A percentile compares a stretch with the other conserved stretches of the same genome.
phyloP scores from a whole-genome alignment of 1,140 invertebrate genomes.

The Philopotamus ludificatus region DNA sequence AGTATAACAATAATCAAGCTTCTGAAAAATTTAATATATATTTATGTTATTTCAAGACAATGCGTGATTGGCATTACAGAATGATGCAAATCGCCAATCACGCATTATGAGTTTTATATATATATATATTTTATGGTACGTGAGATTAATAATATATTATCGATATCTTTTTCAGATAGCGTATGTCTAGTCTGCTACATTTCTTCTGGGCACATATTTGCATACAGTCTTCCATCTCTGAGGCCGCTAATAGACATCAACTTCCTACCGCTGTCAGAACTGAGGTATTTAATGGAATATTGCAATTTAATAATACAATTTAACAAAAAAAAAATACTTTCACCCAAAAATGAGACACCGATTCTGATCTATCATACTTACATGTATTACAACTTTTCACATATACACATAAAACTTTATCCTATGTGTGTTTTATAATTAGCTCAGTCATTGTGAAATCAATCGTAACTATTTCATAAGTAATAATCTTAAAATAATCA shows the following conservation, averaged over 20 bases:
- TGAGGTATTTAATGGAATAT: conserved; percentile 67
- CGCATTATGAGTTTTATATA: too few species aligned
- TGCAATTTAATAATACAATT: background rate
- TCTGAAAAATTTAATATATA: too few species aligned
- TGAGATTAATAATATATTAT: too few species aligned
- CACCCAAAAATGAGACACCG: too few species aligned
- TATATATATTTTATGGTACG: too few species aligned
- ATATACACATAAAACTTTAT: too few species aligned
- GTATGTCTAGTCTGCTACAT: conserved; percentile 92
- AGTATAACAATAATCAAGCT: too few species aligned
- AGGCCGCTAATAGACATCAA: conserved; percentile 88
- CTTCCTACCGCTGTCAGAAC: conserved; percentile 88
- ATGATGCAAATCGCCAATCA: too few species aligned
- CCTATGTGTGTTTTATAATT: too few species aligned
- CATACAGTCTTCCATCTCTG: conserved; percentile 91
- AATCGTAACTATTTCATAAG: background rate
- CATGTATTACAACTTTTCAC: background rate
- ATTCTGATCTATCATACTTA: background rate
- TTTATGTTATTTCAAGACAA: too few species aligned
- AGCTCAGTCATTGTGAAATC: background rate
- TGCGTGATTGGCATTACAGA: too few species aligned
- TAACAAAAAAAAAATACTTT: background rate
- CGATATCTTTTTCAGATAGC: conserved; percentile 77
- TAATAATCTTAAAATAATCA: too few species aligned
- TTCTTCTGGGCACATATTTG: conserved; percentile 87